Evolutionary conservation across 2,797 vertebrate species (phyloP).

Genomic region (Eidolon dupreanum): DNA sequence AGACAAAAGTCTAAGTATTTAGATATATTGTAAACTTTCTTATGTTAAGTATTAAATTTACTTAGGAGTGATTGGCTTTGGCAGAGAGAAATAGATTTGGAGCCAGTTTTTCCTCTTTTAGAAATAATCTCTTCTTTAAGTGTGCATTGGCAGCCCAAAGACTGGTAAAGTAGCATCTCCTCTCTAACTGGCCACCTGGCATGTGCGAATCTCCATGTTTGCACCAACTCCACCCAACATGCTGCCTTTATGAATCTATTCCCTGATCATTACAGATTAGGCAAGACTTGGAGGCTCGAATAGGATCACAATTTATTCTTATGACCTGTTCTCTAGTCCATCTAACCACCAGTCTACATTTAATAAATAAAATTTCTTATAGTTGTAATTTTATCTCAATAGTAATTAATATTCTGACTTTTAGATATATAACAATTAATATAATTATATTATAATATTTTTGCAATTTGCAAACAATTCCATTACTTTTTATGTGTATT

Average conservation of each 20-base stretch:
- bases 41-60: background rate
- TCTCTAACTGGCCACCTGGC: too few species aligned
- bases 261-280: background rate
- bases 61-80: background rate
- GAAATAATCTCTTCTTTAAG: background rate
- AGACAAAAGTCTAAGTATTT: background rate
- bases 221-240: background rate
- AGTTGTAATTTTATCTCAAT: background rate
- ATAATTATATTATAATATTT: background rate
- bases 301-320: background rate
- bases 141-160: background rate
- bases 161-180: rapidly evolving
- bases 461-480: background rate
- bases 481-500: background rate
- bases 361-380: background rate
- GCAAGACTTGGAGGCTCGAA: background rate
- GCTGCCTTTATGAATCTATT: background rate
- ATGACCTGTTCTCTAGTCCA: background rate
- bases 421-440: background rate
- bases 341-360: background rate
- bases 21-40: background rate
- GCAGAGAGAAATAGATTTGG: background rate
- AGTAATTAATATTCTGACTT: background rate
- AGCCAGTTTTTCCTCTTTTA: background rate
- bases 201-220: background rate